These are phyloP conservation scores for Epinotia demarniana DNA, from an alignment of 2,888 invertebrate species.

Conservation along the genomic window DNA sequence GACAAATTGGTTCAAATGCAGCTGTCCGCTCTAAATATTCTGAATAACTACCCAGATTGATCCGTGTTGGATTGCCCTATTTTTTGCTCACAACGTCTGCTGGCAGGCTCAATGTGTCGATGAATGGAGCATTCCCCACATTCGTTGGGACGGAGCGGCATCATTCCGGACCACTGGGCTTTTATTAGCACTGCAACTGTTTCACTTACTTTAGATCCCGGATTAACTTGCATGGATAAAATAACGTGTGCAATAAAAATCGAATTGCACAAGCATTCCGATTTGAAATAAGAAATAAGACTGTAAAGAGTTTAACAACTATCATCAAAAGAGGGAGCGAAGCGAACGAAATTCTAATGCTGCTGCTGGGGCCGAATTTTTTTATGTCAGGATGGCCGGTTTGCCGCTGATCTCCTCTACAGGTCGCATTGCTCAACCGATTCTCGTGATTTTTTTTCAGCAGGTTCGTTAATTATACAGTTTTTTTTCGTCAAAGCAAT, in stretches of 20 bases:
- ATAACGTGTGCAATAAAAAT: background rate
- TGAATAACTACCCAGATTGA: background rate
- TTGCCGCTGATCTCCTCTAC: no score
- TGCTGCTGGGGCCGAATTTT: no score
- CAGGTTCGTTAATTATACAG: no score
- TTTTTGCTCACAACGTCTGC: background rate
- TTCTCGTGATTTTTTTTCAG: no score
- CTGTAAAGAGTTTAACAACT: no score
- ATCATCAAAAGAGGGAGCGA: no score
- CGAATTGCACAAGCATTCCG: no score
- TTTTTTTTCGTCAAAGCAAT: no score
- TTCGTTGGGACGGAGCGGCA: background rate
- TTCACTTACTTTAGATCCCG: slow-evolving; percentile 14
- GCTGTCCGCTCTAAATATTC: background rate
- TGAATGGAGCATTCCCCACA: slow-evolving; percentile 15
- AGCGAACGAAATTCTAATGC: no score
- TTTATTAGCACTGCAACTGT: slow-evolving; percentile 14
- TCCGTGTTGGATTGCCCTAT: background rate
- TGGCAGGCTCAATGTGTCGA: slow-evolving; percentile 1
- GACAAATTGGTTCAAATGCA: background rate
- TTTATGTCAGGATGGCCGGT: no score
- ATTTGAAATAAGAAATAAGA: no score
- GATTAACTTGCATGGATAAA: background rate
- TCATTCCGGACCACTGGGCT: slow-evolving; percentile 19
- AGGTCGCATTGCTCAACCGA: no score